Conservation (phyloP, 2,888 invertebrate species). For the Euplagia quadripunctaria region DNA sequence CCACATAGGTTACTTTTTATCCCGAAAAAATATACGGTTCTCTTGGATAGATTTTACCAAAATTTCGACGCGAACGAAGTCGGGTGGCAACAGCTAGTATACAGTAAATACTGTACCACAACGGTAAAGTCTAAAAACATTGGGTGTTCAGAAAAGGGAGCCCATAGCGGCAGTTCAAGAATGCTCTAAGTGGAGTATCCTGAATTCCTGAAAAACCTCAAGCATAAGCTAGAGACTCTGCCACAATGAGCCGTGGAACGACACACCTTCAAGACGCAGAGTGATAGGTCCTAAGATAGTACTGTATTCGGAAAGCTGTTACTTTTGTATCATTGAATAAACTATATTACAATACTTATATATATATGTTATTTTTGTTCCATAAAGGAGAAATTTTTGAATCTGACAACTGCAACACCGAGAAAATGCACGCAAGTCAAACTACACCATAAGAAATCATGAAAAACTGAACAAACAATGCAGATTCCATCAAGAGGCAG, state of each 20-base stretch:
- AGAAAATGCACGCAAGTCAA: neutral
- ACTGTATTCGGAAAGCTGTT: no score
- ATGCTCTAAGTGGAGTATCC: neutral
- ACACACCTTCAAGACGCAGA: no score
- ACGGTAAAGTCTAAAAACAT: neutral
- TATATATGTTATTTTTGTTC: neutral
- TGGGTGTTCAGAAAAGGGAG: neutral
- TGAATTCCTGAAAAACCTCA: neutral
- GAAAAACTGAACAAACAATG: no score
- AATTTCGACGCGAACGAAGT: no score
- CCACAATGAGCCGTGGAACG: no score
- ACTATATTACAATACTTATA: no score
- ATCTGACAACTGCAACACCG: neutral
- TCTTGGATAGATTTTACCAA: no score
- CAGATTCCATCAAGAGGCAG: no score
- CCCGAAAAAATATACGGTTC: no score
- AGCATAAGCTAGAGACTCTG: no score
- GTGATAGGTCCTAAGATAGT: neutral
- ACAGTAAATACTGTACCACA: neutral
- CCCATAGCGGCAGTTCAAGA: neutral
- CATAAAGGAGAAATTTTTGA: neutral
- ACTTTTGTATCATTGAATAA: neutral
- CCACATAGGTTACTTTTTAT: no score
- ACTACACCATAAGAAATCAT: neutral
- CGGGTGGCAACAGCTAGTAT: no score